A percentile compares a stretch with the other conserved stretches of the same genome.
Conservation (phyloP, 1,140 invertebrate species). For the Muscidifurax raptorellus region DNA sequence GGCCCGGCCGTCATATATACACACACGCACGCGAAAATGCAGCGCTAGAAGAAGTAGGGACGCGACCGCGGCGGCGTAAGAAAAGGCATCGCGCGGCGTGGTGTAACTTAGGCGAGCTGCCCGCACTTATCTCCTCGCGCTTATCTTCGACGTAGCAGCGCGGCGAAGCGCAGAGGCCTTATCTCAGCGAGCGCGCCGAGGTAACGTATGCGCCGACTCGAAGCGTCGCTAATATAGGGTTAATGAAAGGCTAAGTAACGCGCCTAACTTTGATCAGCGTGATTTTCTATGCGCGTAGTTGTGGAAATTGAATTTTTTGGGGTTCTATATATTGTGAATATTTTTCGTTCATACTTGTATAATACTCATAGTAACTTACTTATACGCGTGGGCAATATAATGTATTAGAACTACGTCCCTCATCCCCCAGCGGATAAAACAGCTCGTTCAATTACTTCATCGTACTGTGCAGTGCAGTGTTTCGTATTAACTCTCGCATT, state of each 20-base stretch:
- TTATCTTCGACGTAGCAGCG: conserved; percentile 59
- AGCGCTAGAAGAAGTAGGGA: not conserved
- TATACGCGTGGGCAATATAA: not conserved
- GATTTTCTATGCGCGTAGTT: not conserved
- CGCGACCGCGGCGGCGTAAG: not conserved
- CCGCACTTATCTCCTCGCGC: conserved; percentile 59
- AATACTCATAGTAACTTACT: not conserved
- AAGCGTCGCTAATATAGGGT: conserved; percentile 63
- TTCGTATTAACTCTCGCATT: conserved; percentile 15
- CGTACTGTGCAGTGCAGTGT: not conserved
- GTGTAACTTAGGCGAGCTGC: conserved; percentile 57
- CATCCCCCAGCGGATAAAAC: not conserved
- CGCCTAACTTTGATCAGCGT: not conserved
- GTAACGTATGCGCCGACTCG: conserved; percentile 59
- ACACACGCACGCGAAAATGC: not conserved
- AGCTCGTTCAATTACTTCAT: conserved; percentile 22
- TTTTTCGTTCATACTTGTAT: not conserved
- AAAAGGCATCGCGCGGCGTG: conserved; percentile 19
- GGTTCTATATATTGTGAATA: not conserved
- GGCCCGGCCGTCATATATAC: not conserved
- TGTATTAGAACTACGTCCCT: not conserved
- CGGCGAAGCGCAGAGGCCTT: conserved; percentile 52
- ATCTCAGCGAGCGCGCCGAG: conserved; percentile 54
- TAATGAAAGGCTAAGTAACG: conserved; percentile 64
- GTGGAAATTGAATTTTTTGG: conserved; percentile 5